Conservation (phyloP, 2,113 vertebrate genomes). For the Dasyurus viverrinus region DNA sequence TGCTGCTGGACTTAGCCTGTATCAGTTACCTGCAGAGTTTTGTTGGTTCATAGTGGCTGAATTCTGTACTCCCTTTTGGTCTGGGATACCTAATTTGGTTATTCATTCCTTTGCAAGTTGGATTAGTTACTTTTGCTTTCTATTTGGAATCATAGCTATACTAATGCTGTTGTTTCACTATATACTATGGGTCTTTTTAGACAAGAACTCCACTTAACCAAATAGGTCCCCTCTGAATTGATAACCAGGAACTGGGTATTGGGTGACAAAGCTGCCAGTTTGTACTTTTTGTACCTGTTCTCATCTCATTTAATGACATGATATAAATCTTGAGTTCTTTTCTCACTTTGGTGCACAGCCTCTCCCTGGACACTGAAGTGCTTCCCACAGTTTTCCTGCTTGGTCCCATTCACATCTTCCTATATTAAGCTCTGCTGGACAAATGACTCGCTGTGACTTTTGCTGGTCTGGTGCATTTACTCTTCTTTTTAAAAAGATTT, state of each 20-base stretch:
- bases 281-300: not conserved
- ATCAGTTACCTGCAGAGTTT: not conserved
- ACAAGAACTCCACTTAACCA: not conserved
- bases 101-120: not conserved
- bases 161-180: not conserved
- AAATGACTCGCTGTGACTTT: too few species aligned
- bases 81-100: not conserved
- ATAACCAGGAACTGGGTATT: not conserved
- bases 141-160: not conserved
- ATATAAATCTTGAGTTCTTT: not conserved
- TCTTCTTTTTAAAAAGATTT: too few species aligned
- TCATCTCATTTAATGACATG: not conserved
- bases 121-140: not conserved
- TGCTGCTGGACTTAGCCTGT: not conserved
- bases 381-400: too few species aligned
- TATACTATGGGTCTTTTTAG: not conserved
- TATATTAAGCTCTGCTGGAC: too few species aligned
- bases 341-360: not conserved
- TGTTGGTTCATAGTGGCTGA: not conserved
- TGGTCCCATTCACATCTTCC: too few species aligned
- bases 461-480: too few species aligned
- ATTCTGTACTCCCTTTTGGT: not conserved
- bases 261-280: not conserved
- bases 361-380: not conserved
- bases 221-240: not conserved